Evolutionary conservation across 2,797 vertebrate genomes (phyloP).

Genomic region (Fistularia tabacaria): DNA sequence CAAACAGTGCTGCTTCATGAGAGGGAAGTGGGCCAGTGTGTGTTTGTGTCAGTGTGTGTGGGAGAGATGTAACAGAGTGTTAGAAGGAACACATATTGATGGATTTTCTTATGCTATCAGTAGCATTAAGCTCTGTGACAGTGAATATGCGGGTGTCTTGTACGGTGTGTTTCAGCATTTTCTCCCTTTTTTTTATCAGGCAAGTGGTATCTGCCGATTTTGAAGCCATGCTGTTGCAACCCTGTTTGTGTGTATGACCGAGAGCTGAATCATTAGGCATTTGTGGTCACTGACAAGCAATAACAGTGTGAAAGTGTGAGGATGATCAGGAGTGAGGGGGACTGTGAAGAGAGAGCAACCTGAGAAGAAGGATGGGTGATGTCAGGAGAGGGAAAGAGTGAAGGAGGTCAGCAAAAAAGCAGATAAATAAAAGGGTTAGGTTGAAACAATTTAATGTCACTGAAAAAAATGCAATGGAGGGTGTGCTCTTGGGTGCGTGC

Average conservation of each 20-base stretch:
- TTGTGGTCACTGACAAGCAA: constrained; percentile 14
- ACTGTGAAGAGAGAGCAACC: constrained; percentile 17
- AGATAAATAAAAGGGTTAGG: constrained; percentile 18
- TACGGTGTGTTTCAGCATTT: constrained; percentile 16
- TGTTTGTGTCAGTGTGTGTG: constrained; percentile 25
- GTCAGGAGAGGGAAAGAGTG: constrained; percentile 22
- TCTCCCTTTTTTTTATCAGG: constrained; percentile 26
- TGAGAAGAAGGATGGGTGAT: constrained; percentile 27
- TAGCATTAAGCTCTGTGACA: no score
- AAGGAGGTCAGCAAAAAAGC: constrained; percentile 21
- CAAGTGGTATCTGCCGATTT: constrained; percentile 47
- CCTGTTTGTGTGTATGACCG: constrained; percentile 15
- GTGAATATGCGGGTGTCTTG: not conserved
- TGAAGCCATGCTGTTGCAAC: constrained; percentile 22
- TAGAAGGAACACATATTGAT: constrained; percentile 40
- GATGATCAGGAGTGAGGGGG: constrained; percentile 1
- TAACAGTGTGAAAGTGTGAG: constrained; percentile 3
- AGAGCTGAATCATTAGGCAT: constrained; percentile 30
- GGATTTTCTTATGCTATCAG: constrained; percentile 36
- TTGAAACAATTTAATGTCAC: constrained; percentile 12
- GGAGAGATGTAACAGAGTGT: constrained; percentile 37
- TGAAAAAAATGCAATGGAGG: not conserved
- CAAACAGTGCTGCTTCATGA: constrained; percentile 60
- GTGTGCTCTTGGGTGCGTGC: constrained; percentile 6
- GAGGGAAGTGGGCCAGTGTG: constrained; percentile 63